Evolutionary conservation across 2,888 invertebrate species (phyloP).

Genomic region (Drosophila kokeensis): DNA sequence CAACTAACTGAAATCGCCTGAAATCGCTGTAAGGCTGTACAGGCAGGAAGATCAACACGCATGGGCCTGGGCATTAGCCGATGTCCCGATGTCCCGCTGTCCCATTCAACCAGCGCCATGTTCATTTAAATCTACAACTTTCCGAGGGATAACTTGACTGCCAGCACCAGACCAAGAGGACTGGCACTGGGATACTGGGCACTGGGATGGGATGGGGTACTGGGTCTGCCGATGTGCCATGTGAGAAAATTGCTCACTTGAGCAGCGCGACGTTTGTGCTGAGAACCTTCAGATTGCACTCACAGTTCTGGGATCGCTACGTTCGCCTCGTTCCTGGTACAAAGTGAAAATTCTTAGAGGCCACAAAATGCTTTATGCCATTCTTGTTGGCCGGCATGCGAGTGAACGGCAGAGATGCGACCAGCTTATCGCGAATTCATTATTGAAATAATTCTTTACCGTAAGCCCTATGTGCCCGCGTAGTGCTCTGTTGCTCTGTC

Average conservation of each 20-base stretch:
- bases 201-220: conserved; percentile 27
- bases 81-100: conserved; percentile 25
- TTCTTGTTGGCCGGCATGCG: conserved; percentile 29
- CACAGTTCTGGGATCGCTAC: conserved; percentile 11
- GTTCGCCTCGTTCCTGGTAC: conserved; percentile 36
- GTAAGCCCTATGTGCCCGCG: conserved; percentile 50
- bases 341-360: conserved; percentile 71
- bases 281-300: conserved; percentile 62
- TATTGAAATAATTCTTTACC: conserved; percentile 75
- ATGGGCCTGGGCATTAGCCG: conserved; percentile 58
- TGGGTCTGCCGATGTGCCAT: conserved; percentile 44
- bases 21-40: conserved; percentile 43
- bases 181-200: conserved; percentile 30
- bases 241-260: conserved; percentile 80
- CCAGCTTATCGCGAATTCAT: conserved; percentile 81
- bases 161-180: conserved; percentile 14
- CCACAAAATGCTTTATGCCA: conserved; percentile 16
- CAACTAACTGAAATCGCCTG: conserved; percentile 63
- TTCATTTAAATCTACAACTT: conserved; percentile 82
- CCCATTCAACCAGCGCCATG: conserved; percentile 70
- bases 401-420: conserved; percentile 36
- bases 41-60: conserved; percentile 72
- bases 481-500: conserved; percentile 4
- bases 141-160: conserved; percentile 82
- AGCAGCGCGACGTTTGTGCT: conserved; percentile 30